These are phyloP conservation scores for Lacanobia wlatinum DNA, from an alignment of 2,888 invertebrate species.

Conservation along the genomic window DNA sequence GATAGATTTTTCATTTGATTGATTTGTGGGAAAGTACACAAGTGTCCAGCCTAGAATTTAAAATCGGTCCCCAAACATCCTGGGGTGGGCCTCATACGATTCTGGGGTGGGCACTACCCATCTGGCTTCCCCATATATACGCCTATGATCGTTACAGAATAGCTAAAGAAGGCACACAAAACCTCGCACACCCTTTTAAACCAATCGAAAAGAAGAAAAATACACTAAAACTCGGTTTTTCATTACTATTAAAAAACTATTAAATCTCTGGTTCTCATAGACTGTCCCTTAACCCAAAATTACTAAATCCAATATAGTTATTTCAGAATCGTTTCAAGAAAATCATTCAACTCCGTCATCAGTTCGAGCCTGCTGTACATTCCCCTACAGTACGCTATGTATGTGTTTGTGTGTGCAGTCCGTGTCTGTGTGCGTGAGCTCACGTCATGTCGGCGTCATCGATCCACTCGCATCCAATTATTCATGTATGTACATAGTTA, in stretches of 20 bases:
- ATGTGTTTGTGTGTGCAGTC: background rate
- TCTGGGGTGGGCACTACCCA: too few relatives aligned
- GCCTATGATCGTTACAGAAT: too few relatives aligned
- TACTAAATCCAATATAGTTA: background rate
- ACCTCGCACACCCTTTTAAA: background rate
- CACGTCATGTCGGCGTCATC: constrained; percentile 72
- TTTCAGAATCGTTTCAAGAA: background rate
- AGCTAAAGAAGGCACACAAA: constrained; percentile 6
- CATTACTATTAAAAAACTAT: background rate
- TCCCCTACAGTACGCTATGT: background rate
- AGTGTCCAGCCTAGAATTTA: too few relatives aligned
- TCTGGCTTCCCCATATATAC: too few relatives aligned
- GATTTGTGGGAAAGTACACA: too few relatives aligned
- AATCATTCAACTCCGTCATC: constrained; percentile 7
- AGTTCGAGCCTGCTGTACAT: constrained; percentile 2
- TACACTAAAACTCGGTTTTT: too few relatives aligned
- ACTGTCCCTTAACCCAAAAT: background rate
- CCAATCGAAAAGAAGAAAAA: too few relatives aligned
- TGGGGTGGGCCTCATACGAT: too few relatives aligned
- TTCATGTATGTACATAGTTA: constrained; percentile 68
- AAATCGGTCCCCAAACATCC: too few relatives aligned
- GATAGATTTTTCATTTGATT: too few relatives aligned
- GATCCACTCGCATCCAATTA: constrained; percentile 74
- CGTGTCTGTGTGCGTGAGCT: constrained; percentile 33
- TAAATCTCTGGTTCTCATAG: background rate